These are phyloP conservation scores for Drosophila demipolita DNA, from an alignment of 2,888 invertebrate species.

Conservation along the genomic window DNA sequence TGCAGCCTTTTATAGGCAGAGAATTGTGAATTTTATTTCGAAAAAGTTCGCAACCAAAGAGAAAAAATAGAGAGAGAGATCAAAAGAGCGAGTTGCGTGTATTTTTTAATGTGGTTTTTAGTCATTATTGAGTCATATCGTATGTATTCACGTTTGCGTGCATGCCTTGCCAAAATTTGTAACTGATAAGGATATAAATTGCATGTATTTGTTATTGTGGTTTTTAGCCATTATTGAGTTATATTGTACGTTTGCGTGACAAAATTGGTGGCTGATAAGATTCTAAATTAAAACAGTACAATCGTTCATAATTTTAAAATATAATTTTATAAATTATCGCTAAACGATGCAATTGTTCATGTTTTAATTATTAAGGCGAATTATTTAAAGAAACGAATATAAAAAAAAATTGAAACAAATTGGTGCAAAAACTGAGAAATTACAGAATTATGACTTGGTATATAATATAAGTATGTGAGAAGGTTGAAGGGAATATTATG, in stretches of 20 bases:
- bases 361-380: background rate
- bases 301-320: background rate
- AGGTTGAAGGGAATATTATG: background rate
- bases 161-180: background rate
- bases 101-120: constrained; percentile 19
- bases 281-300: background rate
- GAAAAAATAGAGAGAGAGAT: background rate
- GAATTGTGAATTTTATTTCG: constrained; percentile 64
- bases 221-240: constrained; percentile 33
- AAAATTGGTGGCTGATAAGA: too few relatives aligned
- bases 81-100: background rate
- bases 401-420: background rate
- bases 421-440: background rate
- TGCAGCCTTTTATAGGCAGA: constrained; percentile 46
- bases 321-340: background rate
- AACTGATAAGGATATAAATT: background rate
- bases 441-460: background rate
- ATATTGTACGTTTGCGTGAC: background rate
- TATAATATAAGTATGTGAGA: background rate
- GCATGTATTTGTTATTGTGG: constrained; percentile 8
- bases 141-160: too few relatives aligned
- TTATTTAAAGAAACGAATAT: background rate
- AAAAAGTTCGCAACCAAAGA: constrained; percentile 45
- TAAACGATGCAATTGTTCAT: background rate
- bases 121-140: constrained; percentile 28